phyloP scores from a whole-genome alignment of 2,888 invertebrate species.

The Galeruca laticollis region DNA sequence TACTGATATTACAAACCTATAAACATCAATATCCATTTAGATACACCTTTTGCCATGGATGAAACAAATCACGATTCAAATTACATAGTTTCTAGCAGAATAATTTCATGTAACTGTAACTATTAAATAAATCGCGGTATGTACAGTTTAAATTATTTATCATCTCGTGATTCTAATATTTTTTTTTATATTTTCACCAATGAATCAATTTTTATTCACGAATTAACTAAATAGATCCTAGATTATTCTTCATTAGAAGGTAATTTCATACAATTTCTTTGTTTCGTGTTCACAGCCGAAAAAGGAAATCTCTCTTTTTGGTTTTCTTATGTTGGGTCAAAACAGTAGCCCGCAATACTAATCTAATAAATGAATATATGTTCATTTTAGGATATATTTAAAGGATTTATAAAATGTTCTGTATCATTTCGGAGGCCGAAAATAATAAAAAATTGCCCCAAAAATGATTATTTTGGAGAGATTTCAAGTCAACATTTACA shows the following conservation, averaged over 20 bases:
- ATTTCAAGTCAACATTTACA: too few species aligned
- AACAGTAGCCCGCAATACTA: too few species aligned
- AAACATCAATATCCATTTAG: not conserved
- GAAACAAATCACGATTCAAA: conserved; percentile 25
- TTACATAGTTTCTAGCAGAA: conserved; percentile 24
- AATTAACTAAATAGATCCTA: not conserved
- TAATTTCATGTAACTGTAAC: conserved; percentile 27
- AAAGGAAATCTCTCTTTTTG: too few species aligned
- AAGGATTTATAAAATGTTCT: too few species aligned
- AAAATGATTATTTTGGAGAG: too few species aligned
- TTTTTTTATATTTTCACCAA: not conserved
- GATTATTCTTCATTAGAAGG: not conserved
- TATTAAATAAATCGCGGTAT: conserved; percentile 19
- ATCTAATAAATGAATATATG: too few species aligned
- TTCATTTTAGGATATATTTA: too few species aligned
- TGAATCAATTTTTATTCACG: not conserved
- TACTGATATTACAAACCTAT: not conserved
- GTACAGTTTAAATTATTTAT: not conserved
- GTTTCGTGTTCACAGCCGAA: too few species aligned
- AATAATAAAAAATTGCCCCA: too few species aligned
- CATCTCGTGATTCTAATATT: not conserved
- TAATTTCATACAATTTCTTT: too few species aligned
- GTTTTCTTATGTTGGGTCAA: too few species aligned
- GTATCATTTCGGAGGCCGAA: too few species aligned
- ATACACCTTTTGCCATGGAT: conserved; percentile 3